These are phyloP conservation scores for Oenanthe oenanthe DNA, from an alignment of 2,113 vertebrate species.

Conservation along the genomic window DNA sequence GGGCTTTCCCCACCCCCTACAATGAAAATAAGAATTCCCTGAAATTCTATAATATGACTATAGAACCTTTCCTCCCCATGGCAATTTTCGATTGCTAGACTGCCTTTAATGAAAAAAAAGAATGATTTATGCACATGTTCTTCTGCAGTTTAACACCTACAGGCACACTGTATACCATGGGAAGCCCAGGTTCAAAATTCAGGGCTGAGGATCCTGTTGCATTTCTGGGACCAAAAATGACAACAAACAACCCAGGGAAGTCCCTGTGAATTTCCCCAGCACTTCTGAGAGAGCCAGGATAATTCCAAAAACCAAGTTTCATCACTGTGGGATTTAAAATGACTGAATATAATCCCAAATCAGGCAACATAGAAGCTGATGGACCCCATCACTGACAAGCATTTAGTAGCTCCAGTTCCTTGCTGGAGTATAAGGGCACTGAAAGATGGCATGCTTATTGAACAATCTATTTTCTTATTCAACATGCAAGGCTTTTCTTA, in stretches of 20 bases:
- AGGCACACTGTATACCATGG: neutral
- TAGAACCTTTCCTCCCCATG: neutral
- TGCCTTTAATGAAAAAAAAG: neutral
- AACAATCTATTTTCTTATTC: neutral
- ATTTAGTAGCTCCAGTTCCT: neutral
- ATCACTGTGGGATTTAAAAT: slow-evolving; percentile 16
- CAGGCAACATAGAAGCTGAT: neutral
- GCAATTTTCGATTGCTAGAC: neutral
- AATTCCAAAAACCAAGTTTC: neutral
- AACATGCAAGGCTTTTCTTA: neutral
- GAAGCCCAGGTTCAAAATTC: neutral
- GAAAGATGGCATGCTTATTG: neutral
- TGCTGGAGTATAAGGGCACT: neutral
- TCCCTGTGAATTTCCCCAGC: neutral
- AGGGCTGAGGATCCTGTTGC: neutral
- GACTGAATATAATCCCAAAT: neutral
- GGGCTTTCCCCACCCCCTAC: neutral
- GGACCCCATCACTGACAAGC: neutral
- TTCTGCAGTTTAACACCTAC: neutral
- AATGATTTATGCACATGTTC: neutral
- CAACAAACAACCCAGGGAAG: neutral
- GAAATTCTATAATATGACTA: neutral
- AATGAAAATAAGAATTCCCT: neutral
- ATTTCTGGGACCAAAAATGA: neutral
- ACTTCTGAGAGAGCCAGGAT: neutral